Percentiles rank a stretch among this genome's conserved stretches.
Conservation (phyloP, 2,113 vertebrate species). For the Phasianus colchicus region DNA sequence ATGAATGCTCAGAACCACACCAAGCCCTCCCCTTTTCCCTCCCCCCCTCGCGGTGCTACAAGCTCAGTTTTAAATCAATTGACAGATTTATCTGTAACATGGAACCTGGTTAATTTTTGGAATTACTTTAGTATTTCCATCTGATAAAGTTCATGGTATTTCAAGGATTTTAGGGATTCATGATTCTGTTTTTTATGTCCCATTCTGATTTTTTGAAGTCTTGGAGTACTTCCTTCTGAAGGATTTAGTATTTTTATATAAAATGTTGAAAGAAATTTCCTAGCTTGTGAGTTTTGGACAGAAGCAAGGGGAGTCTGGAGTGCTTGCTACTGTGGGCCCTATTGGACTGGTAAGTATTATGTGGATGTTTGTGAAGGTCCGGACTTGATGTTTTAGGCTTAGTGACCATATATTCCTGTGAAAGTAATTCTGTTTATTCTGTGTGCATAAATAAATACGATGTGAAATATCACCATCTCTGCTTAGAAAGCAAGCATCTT, state of each 20-base stretch:
- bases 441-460: neutral
- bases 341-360: neutral
- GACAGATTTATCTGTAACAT: fast-evolving
- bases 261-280: neutral
- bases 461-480: fast-evolving
- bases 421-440: neutral
- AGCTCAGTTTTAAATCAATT: neutral
- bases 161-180: neutral
- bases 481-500: neutral
- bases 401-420: neutral
- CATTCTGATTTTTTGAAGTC: neutral
- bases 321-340: neutral
- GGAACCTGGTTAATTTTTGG: neutral
- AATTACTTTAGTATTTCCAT: neutral
- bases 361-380: neutral
- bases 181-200: neutral
- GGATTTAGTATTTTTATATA: neutral
- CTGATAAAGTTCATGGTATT: neutral
- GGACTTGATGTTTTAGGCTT: neutral
- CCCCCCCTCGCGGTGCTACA: neutral
- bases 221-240: neutral
- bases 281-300: neutral
- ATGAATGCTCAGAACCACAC: neutral
- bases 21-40: too few relatives aligned
- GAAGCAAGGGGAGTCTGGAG: neutral